These are phyloP conservation scores for Phoeniculus purpureus DNA, from an alignment of 2,797 vertebrate genomes.

Conservation along the genomic window DNA sequence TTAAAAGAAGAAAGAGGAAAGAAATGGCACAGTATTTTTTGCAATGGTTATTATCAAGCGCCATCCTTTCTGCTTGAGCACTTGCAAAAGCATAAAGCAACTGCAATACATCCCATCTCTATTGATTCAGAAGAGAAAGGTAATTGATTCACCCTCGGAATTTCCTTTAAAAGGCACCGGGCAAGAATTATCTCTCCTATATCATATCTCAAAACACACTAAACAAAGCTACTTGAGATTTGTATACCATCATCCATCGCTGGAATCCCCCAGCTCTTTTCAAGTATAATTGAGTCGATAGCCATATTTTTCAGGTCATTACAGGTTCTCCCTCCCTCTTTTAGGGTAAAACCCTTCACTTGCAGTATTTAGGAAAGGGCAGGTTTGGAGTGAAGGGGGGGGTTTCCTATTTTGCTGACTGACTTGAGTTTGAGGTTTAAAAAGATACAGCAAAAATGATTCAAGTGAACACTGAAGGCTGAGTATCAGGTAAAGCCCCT, in stretches of 20 bases:
- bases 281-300: neutral
- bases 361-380: neutral
- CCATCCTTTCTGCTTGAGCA: conserved; percentile 50
- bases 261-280: neutral
- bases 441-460: neutral
- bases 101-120: conserved; percentile 48
- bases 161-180: conserved; percentile 57
- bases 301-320: neutral
- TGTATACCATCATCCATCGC: conserved; percentile 35
- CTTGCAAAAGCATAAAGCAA: neutral
- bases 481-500: neutral
- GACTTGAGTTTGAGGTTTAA: neutral
- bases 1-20: conserved; percentile 19
- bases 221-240: conserved; percentile 52
- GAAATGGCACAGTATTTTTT: conserved; percentile 13
- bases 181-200: conserved; percentile 40
- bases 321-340: neutral
- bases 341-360: neutral
- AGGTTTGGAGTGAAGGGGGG: neutral
- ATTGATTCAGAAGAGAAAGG: conserved; percentile 60
- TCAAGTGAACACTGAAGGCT: neutral
- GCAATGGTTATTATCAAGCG: conserved; percentile 41
- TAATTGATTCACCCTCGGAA: conserved; percentile 64
- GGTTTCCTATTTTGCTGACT: neutral
- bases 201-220: conserved; percentile 50